A percentile compares a stretch with the other conserved stretches of the same genome.
These are phyloP conservation scores for Boloria euphrosyne DNA, from an alignment of 2,888 invertebrate genomes.

Conservation along the genomic window DNA sequence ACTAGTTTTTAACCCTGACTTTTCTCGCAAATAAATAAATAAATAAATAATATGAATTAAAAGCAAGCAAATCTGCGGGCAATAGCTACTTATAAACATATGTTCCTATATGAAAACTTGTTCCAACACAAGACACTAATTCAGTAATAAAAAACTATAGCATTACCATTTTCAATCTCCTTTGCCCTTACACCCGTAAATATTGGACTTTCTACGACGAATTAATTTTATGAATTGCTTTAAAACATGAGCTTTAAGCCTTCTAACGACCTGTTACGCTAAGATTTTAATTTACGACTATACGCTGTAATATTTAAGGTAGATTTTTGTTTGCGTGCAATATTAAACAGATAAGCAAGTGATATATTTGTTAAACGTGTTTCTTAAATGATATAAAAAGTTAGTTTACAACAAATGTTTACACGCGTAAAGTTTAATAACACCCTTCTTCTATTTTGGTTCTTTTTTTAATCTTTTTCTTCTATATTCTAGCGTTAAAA, in stretches of 20 bases:
- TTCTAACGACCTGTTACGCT: neutral
- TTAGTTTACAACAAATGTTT: conserved; percentile 9
- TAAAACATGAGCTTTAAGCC: conserved; percentile 23
- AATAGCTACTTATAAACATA: too few species aligned
- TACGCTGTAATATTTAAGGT: neutral
- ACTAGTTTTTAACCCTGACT: too few species aligned
- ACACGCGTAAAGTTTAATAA: conserved; percentile 1
- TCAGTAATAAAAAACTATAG: conserved; percentile 27
- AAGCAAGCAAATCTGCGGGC: too few species aligned
- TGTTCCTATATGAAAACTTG: too few species aligned
- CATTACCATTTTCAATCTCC: conserved; percentile 28
- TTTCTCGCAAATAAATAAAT: too few species aligned
- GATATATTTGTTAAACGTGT: conserved; percentile 20
- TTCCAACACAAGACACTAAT: conserved; percentile 15
- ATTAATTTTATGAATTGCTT: conserved; percentile 37
- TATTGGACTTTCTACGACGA: conserved; percentile 39
- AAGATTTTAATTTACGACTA: neutral
- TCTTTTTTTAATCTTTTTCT: too few species aligned
- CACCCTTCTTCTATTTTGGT: too few species aligned
- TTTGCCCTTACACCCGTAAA: conserved; percentile 39
- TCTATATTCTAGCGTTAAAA: neutral
- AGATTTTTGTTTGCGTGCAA: neutral
- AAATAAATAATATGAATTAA: too few species aligned
- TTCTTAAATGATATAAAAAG: conserved; percentile 28
- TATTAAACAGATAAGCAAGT: conserved; percentile 7